Evolutionary conservation across 30 jellyfish, hydroid and myxozoan species (phyloP), one percentile per base, ranked within the genome.

Genomic region (Mastigias papua): DNA sequence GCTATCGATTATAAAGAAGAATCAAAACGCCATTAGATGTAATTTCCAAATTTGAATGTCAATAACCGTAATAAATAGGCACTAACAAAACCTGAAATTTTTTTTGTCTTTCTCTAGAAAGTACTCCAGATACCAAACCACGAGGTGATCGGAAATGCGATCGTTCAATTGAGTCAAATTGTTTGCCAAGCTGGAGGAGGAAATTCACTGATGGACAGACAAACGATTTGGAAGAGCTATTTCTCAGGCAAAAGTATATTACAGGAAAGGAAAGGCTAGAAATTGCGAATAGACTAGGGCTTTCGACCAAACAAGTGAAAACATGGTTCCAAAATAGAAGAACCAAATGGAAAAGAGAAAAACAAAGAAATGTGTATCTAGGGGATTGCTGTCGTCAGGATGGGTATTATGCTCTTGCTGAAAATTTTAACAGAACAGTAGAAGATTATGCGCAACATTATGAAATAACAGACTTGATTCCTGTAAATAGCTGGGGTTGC

Each of bases 151-250:
- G 81, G 90, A 79, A 79, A 63, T 62, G 72, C 54, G 80, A 37
- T n/a, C 32, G 29, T 79, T 62, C 50, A 1, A 65, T 35, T 50
- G 90, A 79, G 63, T 79, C 90, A 37, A 60, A 28, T 26, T 68
- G 86, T 58, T 60, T 83, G 86, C 94, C 94, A 60, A 85, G 94
- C 78, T 85, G 94, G 94, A 67, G 94, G 86, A 57, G 94, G 54
- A 85, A 85, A 73, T 85, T 85, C 50, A 70, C 94, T 42, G 94
- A 85, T 34, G 77, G 83, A 73, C 94, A 85, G 31, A 85, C 94
- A 76, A 85, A 78, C 54, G 73, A 73, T 30, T 77, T 85, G 62
- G 94, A 85, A 74, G 88, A 85, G 42, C 34, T 85, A 60, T 85
- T 85, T 73, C 69, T 66, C 16, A 64, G 88, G 48, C 94, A 85